Evolutionary conservation across 2,797 vertebrate species (phyloP).

Genomic region (Pachyuromys duprasi): DNA sequence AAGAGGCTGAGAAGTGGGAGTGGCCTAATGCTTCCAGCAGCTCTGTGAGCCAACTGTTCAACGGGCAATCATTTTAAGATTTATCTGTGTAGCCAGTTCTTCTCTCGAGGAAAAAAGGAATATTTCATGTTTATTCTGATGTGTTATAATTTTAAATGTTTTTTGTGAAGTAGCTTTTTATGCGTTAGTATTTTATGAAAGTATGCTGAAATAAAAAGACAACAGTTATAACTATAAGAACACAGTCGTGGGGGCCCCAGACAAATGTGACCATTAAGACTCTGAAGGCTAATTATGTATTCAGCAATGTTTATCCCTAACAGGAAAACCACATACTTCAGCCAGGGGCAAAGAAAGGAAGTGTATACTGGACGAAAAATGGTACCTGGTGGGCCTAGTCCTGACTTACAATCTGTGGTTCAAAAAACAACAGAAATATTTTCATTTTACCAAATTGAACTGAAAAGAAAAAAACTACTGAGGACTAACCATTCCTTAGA

Average conservation of each 20-base stretch:
- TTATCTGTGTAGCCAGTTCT: not conserved
- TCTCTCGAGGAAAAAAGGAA: not conserved
- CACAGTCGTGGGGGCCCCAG: not conserved
- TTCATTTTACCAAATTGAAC: not conserved
- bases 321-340: not conserved
- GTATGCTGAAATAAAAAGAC: not conserved
- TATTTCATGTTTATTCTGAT: not conserved
- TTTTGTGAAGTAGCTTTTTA: too few species aligned
- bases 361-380: not conserved
- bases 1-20: not conserved
- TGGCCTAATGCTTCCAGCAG: not conserved
- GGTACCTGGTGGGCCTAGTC: not conserved
- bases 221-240: not conserved
- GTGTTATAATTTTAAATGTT: conserved; percentile 10
- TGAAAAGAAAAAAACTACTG: not conserved
- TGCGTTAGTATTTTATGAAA: not conserved
- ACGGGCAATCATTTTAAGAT: not conserved
- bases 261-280: not conserved
- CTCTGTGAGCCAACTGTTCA: not conserved
- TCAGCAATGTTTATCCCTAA: not conserved
- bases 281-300: not conserved
- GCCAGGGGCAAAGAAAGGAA: not conserved
- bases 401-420: not conserved
- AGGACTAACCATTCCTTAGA: not conserved
- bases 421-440: not conserved